Evolutionary conservation across 23 tunicate genomes (phyloP), one percentile per base, ranked within the genome.

Genomic region (Pegea sp.): DNA sequence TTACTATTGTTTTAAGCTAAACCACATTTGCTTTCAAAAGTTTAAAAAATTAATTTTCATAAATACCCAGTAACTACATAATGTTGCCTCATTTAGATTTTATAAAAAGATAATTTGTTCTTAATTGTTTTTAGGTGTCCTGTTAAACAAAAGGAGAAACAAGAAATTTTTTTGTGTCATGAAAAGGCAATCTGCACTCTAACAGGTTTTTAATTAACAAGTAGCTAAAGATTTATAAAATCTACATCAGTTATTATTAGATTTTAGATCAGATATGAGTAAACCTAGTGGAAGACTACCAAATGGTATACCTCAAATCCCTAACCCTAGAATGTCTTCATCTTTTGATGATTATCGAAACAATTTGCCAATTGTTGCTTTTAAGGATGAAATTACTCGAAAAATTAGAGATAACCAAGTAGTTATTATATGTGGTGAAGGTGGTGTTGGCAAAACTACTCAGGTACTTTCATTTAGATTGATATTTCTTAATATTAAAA

Each of bases 291-390:
- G 95, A 19, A 34, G 95, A 29, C 56, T 84, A 28, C 80, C 80
- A 29, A 73, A 73, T 30, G 95, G 95, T n/a, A 84, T 84, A 21
- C 95, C 95, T 22, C 95, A 84, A 64, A 68, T 73, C 24, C 95
- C 95, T 23, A 50, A 57, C 49, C 55, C 61, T 31, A 24, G 84
- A 25, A 44, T 59, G 1, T 44, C 61, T 4, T 72, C 84, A 4
- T 59, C 66, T 33, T 58, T 81, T 1, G 93, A 72, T 43, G 44
- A 30, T 23, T 69, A 65, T 34, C 86, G 77, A 49, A 56, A 44
- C 23, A 55, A 69, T 2, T 48, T 87, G 53, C 78, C 88, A 4
- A 55, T 87, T 25, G 22, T 64, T 30, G 56, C 31, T 4, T 75
- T 50, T 69, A 81, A 64, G 20, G 69, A 54, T 11, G 55, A 56